These are phyloP conservation scores for Beris morrisii DNA, from an alignment of 2,888 invertebrate species.

Conservation along the genomic window DNA sequence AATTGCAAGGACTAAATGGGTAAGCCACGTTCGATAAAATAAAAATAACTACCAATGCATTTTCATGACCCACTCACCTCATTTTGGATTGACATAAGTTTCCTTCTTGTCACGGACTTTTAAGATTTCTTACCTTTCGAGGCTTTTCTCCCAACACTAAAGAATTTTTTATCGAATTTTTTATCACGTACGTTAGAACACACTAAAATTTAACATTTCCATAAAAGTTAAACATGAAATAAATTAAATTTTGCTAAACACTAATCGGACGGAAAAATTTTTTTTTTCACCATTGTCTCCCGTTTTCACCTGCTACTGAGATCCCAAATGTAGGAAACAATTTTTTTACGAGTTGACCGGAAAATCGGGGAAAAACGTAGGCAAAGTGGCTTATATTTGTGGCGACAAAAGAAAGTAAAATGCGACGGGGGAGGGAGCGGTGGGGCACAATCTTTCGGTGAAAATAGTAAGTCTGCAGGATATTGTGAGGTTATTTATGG, in stretches of 20 bases:
- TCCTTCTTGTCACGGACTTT: slow-evolving; percentile 16
- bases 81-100: slow-evolving; percentile 23
- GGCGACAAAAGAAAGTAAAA: too few relatives aligned
- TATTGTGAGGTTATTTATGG: too few relatives aligned
- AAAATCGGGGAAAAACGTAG: too few relatives aligned
- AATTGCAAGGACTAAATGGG: too few relatives aligned
- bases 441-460: too few relatives aligned
- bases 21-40: too few relatives aligned
- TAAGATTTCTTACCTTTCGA: slow-evolving; percentile 7
- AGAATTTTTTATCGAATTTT: slow-evolving; percentile 23
- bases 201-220: slow-evolving; percentile 38
- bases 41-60: too few relatives aligned
- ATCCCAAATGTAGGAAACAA: not conserved
- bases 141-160: slow-evolving; percentile 20
- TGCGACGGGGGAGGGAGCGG: too few relatives aligned
- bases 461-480: too few relatives aligned
- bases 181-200: slow-evolving; percentile 34
- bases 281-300: slow-evolving; percentile 21
- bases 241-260: slow-evolving; percentile 33
- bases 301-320: slow-evolving; percentile 32
- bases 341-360: too few relatives aligned
- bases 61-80: slow-evolving; percentile 18
- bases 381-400: too few relatives aligned
- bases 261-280: slow-evolving; percentile 34
- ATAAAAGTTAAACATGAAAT: slow-evolving; percentile 35